A percentile compares a stretch with the other conserved stretches of the same genome.
Evolutionary conservation across 2,888 invertebrate species (phyloP).

Genomic region (Hemaris fuciformis): DNA sequence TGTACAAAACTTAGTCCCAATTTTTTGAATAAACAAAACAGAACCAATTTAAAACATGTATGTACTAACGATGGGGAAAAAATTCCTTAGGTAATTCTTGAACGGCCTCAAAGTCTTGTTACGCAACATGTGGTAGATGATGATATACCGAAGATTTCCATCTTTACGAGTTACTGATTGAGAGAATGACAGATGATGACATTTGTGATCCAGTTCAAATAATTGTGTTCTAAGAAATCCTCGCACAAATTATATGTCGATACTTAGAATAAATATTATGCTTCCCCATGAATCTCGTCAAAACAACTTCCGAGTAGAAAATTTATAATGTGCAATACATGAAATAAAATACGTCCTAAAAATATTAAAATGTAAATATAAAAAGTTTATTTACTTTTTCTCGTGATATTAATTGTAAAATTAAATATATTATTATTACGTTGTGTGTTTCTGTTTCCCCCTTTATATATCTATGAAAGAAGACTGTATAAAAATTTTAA

Average conservation of each 20-base stretch:
- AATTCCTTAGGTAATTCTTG: no score
- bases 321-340: neutral
- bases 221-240: neutral
- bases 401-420: constrained; percentile 8
- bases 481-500: neutral
- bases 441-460: neutral
- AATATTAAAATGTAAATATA: neutral
- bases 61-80: no score
- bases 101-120: no score
- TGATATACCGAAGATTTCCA: neutral
- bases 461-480: neutral
- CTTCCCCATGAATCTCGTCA: neutral
- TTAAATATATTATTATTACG: neutral
- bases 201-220: neutral
- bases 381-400: constrained; percentile 8
- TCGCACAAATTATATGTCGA: neutral
- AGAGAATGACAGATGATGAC: neutral
- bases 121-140: neutral
- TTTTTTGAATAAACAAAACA: no score
- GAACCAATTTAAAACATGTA: no score
- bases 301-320: neutral
- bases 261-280: neutral
- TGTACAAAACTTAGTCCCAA: no score
- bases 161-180: neutral
- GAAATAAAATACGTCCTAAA: constrained; percentile 5